Conservation (phyloP, 2,113 vertebrate species). For the Taurulus bubalis region DNA sequence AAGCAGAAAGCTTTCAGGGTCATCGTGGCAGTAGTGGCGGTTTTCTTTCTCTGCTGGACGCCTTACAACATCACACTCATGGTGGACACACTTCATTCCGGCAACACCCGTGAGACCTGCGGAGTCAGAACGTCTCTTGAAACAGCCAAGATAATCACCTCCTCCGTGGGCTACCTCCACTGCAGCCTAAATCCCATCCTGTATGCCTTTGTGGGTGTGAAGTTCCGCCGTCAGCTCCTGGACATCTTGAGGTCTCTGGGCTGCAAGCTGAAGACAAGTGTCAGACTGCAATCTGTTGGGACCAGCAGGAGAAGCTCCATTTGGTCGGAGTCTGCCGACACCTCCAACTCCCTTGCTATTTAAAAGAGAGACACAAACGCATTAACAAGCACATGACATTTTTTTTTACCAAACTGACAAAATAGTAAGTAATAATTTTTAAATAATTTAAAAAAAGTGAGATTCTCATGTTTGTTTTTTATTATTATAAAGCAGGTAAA, state of each 20-base stretch:
- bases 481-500: too few relatives aligned
- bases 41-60: slow-evolving; percentile 89
- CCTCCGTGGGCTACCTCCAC: slow-evolving; percentile 85
- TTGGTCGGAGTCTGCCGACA: slow-evolving; percentile 87
- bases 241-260: slow-evolving; percentile 78
- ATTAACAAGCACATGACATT: neutral
- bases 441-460: too few relatives aligned
- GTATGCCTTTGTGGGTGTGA: slow-evolving; percentile 89
- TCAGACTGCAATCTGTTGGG: slow-evolving; percentile 22
- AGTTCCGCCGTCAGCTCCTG: slow-evolving; percentile 87
- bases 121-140: slow-evolving; percentile 58
- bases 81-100: slow-evolving; percentile 77
- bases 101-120: slow-evolving; percentile 56
- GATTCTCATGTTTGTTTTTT: too few relatives aligned
- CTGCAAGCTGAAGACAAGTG: slow-evolving; percentile 67
- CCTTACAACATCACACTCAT: slow-evolving; percentile 88
- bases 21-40: slow-evolving; percentile 85
- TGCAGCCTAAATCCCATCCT: slow-evolving; percentile 91
- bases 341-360: slow-evolving; percentile 82
- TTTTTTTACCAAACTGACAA: neutral
- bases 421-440: neutral
- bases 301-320: slow-evolving; percentile 77
- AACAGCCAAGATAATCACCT: slow-evolving; percentile 76
- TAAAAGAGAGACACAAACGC: slow-evolving; percentile 44
- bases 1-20: slow-evolving; percentile 87